Base-by-base conservation (phyloP, 2,113 vertebrate species). In the Notarius lentiginosus region DNA sequence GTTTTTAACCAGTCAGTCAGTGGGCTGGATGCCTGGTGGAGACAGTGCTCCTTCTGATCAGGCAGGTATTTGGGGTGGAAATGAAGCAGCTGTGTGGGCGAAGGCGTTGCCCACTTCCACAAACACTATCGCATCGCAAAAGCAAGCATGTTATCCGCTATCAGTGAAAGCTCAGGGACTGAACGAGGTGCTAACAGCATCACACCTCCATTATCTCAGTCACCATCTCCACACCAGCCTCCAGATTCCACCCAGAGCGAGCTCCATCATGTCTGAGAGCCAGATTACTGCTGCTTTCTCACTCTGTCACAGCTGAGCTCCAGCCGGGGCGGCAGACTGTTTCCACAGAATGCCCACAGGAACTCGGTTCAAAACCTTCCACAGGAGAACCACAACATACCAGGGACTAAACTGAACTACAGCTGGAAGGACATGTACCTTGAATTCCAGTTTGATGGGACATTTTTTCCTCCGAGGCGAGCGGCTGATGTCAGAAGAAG, bases 371-470 rank as follows among this genome's bases (percentile, higher is more conserved):
- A 2, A 58, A 34, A 58, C 6, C 3, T 10, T 60, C 55, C 4
- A 17, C 14, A 68, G 3, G 15, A n/a, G 15, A 10, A 60, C 60
- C 0, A 70, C n/a, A 83, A 30, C 5, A 24, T 24, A 34, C 47
- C 24, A 58, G 12, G 0, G 0, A 75, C 6, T 27, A 60, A n/a
- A 47, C 2, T 1, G 20, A 55, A 12, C 60, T 11, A 17, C 30
- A 79, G 10, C 41, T 84, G 51, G 72, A 61, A 53, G 30, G 0
- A 0, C 1, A 20, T 65, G 61, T 96, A 99, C 97, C 97, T 96
- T 97, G 96, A 94, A 99, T 99, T 89, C 97, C 97, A 90, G 97
- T 99, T 91, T 99, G 97, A 91, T 99, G 97, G 92, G 97, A 98
- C 97, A 99, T 97, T 86, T 88, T 94, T 47, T 91, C 47, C 75